A percentile compares a stretch with the other conserved stretches of the same genome.
Conservation (phyloP, 2,888 invertebrate genomes). For the Eupithecia tripunctaria region DNA sequence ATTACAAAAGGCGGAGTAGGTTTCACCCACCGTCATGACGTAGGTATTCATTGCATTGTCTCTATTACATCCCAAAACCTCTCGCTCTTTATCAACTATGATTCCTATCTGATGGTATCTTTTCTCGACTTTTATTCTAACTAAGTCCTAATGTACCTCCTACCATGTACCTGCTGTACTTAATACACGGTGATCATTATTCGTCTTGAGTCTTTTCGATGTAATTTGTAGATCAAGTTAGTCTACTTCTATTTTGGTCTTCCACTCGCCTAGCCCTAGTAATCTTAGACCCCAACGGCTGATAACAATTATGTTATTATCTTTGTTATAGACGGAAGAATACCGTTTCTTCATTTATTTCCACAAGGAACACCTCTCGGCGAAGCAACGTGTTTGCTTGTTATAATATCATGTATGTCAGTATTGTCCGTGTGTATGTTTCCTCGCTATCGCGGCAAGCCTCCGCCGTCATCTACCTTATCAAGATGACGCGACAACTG, state of each 20-base stretch:
- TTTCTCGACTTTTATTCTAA: background rate
- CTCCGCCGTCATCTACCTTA: conserved; percentile 71
- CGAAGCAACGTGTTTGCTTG: conserved; percentile 14
- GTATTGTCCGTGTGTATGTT: conserved; percentile 48
- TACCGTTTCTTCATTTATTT: conserved; percentile 1
- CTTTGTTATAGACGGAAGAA: background rate
- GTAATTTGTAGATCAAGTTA: background rate
- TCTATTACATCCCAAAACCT: no score
- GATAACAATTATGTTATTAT: background rate
- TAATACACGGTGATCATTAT: background rate
- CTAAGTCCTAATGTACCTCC: background rate
- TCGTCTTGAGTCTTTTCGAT: background rate
- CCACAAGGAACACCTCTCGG: background rate
- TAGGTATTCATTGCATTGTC: background rate
- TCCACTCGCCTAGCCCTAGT: background rate
- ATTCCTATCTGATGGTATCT: background rate
- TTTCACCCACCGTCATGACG: background rate
- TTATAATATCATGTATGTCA: conserved; percentile 9
- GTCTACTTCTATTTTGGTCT: background rate
- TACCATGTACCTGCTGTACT: background rate
- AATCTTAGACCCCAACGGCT: conserved; percentile 3
- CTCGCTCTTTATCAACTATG: no score
- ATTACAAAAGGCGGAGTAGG: background rate
- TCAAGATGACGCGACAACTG: conserved; percentile 47
- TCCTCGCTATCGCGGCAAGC: conserved; percentile 79